Conservation (phyloP, 2,888 invertebrate genomes). For the Taenaris catops region DNA sequence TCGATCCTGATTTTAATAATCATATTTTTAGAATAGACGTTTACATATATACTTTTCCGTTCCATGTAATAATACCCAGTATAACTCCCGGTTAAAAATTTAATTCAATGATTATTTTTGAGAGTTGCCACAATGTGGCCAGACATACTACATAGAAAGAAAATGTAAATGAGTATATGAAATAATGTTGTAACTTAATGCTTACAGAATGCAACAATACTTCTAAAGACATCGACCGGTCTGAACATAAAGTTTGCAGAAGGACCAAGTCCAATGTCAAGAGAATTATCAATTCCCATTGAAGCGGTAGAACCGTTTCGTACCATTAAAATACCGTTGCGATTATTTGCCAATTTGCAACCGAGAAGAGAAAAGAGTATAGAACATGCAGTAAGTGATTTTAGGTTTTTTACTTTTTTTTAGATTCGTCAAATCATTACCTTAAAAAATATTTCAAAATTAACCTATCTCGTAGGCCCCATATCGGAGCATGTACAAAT, state of each 20-base stretch:
- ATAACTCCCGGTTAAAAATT: background rate
- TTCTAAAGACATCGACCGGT: constrained; percentile 84
- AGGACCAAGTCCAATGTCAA: constrained; percentile 44
- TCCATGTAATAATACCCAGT: background rate
- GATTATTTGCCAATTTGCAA: constrained; percentile 86
- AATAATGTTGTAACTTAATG: background rate
- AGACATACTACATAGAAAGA: no score
- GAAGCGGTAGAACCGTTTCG: constrained; percentile 83
- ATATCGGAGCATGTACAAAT: no score
- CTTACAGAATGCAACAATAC: constrained; percentile 78
- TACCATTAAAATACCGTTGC: constrained; percentile 80
- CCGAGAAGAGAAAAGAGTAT: constrained; percentile 83
- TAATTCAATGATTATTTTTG: no score
- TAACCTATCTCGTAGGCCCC: no score
- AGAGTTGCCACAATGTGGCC: no score
- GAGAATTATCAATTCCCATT: constrained; percentile 78
- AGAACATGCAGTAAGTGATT: constrained; percentile 82
- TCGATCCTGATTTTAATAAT: no score
- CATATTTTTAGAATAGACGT: no score
- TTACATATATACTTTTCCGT: background rate
- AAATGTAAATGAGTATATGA: no score
- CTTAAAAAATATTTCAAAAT: no score
- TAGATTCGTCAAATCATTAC: no score
- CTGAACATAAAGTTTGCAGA: constrained; percentile 75
- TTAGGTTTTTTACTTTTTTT: no score